A percentile compares a stretch with the other conserved stretches of the same genome.
Evolutionary conservation across 2,797 vertebrate genomes (phyloP).

Genomic region (Ambastaia sidthimunki): DNA sequence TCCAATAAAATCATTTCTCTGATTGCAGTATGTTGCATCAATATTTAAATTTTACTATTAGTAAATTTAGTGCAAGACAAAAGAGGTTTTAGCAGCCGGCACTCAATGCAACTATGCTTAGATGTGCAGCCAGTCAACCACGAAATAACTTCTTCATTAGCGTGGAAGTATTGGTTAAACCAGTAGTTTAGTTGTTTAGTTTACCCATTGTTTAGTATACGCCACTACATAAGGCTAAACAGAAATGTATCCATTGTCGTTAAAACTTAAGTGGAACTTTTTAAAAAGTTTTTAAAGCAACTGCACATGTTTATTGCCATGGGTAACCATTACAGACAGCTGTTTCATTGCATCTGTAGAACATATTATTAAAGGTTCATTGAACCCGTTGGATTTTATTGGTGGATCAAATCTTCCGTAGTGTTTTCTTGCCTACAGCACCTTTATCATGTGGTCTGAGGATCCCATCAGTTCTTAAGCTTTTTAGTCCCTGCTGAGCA

Average conservation of each 20-base stretch:
- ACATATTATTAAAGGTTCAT: slow-evolving; percentile 29
- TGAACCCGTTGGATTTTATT: slow-evolving; percentile 27
- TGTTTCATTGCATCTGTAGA: slow-evolving; percentile 39
- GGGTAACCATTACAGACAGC: slow-evolving; percentile 31
- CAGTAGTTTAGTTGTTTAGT: neutral
- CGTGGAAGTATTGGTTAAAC: slow-evolving; percentile 28
- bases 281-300: neutral
- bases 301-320: neutral
- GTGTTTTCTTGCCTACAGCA: slow-evolving; percentile 28
- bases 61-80: slow-evolving; percentile 53
- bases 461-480: slow-evolving; percentile 44
- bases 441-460: slow-evolving; percentile 19
- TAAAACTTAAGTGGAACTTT: neutral
- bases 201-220: too few relatives aligned
- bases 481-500: slow-evolving; percentile 36
- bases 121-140: slow-evolving; percentile 45
- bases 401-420: slow-evolving; percentile 5
- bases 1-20: slow-evolving; percentile 54
- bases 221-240: neutral
- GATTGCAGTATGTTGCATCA: slow-evolving; percentile 58
- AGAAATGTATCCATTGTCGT: neutral
- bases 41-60: slow-evolving; percentile 68
- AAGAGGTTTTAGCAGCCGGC: slow-evolving; percentile 60
- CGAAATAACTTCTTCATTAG: neutral
- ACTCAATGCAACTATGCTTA: slow-evolving; percentile 58